phyloP scores from a whole-genome alignment of 2,888 invertebrate species.

The Acanthosepion esculentum region DNA sequence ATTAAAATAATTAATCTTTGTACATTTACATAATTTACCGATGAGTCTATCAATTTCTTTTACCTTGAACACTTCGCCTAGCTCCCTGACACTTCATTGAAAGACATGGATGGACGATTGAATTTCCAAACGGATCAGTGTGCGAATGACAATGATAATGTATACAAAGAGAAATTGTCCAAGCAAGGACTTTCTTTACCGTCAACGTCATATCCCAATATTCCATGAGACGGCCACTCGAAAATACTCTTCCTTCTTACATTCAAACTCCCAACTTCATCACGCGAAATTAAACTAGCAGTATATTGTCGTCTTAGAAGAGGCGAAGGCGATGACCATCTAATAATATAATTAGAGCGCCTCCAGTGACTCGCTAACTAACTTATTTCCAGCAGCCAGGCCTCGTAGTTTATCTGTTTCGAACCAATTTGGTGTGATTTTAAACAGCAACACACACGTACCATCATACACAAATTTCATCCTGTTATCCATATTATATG shows the following conservation, averaged over 20 bases:
- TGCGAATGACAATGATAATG: not conserved
- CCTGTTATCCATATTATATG: not conserved
- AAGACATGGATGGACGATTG: not conserved
- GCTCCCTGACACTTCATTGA: too few relatives aligned
- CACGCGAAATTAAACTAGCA: not conserved
- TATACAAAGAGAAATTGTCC: not conserved
- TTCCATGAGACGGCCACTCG: not conserved
- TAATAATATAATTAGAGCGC: conserved; percentile 33
- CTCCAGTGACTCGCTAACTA: not conserved
- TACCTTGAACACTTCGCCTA: not conserved
- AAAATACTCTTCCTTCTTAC: not conserved
- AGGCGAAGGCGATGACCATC: not conserved
- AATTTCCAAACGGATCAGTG: not conserved
- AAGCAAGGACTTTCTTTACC: not conserved
- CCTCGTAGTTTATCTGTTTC: not conserved
- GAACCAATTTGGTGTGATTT: not conserved
- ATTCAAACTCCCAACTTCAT: conserved; percentile 1
- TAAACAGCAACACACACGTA: too few relatives aligned
- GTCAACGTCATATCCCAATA: not conserved
- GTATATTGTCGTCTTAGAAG: not conserved
- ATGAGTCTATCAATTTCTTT: not conserved
- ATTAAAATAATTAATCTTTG: conserved; percentile 11
- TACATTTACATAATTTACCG: conserved; percentile 33
- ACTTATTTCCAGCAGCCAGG: conserved; percentile 16
- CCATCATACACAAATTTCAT: not conserved